Conservation (phyloP, 2,113 vertebrate species). For the Gobio gobio region DNA sequence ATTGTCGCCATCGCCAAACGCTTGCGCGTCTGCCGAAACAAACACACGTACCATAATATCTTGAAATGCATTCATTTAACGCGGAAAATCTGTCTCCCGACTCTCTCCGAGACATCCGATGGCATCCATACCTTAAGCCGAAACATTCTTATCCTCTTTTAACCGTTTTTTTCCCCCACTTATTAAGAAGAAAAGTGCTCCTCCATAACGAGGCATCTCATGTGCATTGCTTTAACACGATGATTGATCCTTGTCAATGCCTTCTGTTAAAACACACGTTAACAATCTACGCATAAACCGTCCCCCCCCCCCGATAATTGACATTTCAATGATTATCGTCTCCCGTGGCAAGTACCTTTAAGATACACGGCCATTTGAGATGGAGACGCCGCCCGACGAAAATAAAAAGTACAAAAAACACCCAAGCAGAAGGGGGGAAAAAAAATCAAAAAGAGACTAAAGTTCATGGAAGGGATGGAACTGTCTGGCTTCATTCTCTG, state of each 20-base stretch:
- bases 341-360: conserved; percentile 75
- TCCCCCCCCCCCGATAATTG: conserved; percentile 65
- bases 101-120: conserved; percentile 56
- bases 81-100: conserved; percentile 46
- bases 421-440: conserved; percentile 29
- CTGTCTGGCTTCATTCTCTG: conserved; percentile 48
- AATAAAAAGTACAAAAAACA: conserved; percentile 42
- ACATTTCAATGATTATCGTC: conserved; percentile 79
- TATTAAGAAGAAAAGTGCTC: conserved; percentile 76
- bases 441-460: conserved; percentile 32
- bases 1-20: conserved; percentile 45
- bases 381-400: conserved; percentile 73
- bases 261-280: conserved; percentile 66
- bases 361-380: conserved; percentile 69
- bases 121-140: conserved; percentile 61
- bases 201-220: conserved; percentile 73
- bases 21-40: conserved; percentile 25
- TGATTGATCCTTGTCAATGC: conserved; percentile 80
- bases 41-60: neutral
- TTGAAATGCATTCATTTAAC: conserved; percentile 33
- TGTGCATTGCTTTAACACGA: conserved; percentile 70
- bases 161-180: conserved; percentile 57
- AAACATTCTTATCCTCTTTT: conserved; percentile 64
- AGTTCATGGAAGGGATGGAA: conserved; percentile 39
- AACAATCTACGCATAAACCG: conserved; percentile 75